Evolutionary conservation across 2,888 invertebrate genomes (phyloP).

Genomic region (Nomada ruficornis): DNA sequence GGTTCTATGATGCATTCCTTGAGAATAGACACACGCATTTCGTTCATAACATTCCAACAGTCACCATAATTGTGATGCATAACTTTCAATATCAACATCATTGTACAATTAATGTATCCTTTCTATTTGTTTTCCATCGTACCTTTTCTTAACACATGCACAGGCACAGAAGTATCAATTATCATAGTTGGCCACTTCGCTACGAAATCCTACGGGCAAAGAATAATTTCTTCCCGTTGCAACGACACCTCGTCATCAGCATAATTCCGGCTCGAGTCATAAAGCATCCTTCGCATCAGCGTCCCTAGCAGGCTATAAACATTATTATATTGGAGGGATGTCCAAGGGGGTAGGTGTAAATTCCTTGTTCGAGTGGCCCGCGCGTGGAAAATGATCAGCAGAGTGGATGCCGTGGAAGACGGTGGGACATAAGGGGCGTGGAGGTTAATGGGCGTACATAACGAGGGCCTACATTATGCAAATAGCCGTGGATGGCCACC

Average conservation of each 20-base stretch:
- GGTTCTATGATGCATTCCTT: no score
- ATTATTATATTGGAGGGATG: conserved; percentile 67
- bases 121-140: no score
- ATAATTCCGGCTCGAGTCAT: background rate
- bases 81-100: no score
- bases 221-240: background rate
- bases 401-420: conserved; percentile 47
- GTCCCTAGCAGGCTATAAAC: conserved; percentile 67
- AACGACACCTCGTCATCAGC: background rate
- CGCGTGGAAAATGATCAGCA: conserved; percentile 61
- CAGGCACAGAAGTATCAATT: background rate
- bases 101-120: no score
- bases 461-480: conserved; percentile 82
- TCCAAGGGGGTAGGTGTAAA: conserved; percentile 65
- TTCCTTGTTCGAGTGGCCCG: conserved; percentile 60
- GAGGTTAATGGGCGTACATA: conserved; percentile 81
- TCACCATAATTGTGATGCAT: no score
- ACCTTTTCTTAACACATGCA: no score
- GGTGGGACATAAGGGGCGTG: conserved; percentile 61
- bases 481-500: conserved; percentile 77
- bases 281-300: conserved; percentile 5
- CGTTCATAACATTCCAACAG: no score
- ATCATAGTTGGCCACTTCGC: background rate
- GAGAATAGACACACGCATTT: no score
- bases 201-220: background rate